Percentiles rank a stretch among this genome's conserved stretches.
Evolutionary conservation across 2,888 invertebrate species (phyloP).

Genomic region (Lasioglossum villosulum): DNA sequence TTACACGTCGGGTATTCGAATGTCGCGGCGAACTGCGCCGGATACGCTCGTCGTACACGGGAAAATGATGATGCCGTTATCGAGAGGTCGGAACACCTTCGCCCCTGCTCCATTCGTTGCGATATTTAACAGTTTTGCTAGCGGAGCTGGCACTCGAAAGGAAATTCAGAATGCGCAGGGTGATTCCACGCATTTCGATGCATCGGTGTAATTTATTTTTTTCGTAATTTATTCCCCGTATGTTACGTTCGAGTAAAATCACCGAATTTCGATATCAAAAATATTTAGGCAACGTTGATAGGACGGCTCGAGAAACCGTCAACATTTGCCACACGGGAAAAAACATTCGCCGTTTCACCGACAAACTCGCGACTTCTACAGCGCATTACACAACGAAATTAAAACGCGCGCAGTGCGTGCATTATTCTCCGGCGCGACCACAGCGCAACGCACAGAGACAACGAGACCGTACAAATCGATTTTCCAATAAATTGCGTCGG

Average conservation of each 20-base stretch:
- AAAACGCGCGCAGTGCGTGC: not conserved
- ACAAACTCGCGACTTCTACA: not conserved
- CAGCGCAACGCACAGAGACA: not conserved
- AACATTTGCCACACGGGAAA: not conserved
- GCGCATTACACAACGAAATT: not conserved
- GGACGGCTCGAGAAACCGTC: not conserved
- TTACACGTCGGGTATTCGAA: not conserved
- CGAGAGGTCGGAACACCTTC: not conserved
- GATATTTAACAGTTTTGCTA: not conserved
- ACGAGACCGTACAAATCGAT: not conserved
- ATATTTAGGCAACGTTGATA: no score
- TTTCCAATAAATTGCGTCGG: not conserved
- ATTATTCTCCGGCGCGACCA: not conserved
- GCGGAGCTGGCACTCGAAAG: not conserved
- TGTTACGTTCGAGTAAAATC: no score
- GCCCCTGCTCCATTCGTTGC: not conserved
- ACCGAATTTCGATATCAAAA: no score
- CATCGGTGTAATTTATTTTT: no score
- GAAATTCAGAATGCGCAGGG: not conserved
- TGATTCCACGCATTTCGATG: no score
- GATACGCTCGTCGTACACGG: not conserved
- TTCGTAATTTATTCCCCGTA: no score
- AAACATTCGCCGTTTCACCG: not conserved
- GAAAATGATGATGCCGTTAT: not conserved
- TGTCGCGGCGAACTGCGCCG: not conserved